These are phyloP conservation scores for Epinephelus moara DNA, from an alignment of 2,113 vertebrate species.

Conservation along the genomic window DNA sequence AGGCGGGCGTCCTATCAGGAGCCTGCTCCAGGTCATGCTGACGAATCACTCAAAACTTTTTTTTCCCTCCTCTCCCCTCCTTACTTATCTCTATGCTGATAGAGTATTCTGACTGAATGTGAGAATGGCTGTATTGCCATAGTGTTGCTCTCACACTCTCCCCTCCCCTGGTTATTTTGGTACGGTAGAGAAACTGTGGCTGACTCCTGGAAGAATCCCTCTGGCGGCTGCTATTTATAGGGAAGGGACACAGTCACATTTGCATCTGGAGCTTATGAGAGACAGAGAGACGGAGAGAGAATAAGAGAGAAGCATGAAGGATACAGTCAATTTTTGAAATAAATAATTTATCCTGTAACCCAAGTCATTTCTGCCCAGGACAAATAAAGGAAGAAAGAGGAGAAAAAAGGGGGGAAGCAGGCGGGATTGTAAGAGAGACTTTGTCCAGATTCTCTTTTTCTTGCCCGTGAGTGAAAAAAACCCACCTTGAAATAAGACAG, in stretches of 20 bases:
- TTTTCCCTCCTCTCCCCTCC: constrained; percentile 30
- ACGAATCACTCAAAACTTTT: constrained; percentile 75
- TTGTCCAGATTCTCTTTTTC: constrained; percentile 60
- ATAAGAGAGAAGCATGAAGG: constrained; percentile 67
- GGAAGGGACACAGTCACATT: constrained; percentile 78
- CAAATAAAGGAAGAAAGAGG: constrained; percentile 60
- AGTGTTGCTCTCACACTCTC: constrained; percentile 59
- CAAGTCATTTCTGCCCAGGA: constrained; percentile 65
- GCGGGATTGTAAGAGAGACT: constrained; percentile 29
- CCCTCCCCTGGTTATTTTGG: constrained; percentile 77
- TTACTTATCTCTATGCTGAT: constrained; percentile 74
- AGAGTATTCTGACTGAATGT: constrained; percentile 67
- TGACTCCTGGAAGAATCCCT: constrained; percentile 81
- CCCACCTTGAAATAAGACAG: constrained; percentile 72
- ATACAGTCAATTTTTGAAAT: constrained; percentile 72
- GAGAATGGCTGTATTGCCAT: constrained; percentile 65
- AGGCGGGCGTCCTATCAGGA: constrained; percentile 65
- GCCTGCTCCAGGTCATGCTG: constrained; percentile 55
- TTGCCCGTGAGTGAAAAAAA: constrained; percentile 57
- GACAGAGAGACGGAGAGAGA: constrained; percentile 45
- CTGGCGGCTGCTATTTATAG: constrained; percentile 82
- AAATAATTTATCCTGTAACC: constrained; percentile 68
- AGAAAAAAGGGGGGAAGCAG: neutral
- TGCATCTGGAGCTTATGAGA: constrained; percentile 81
- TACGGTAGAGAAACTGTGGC: constrained; percentile 71